phyloP scores from a whole-genome alignment of 2,888 invertebrate species.

The Plebejus melissa region DNA sequence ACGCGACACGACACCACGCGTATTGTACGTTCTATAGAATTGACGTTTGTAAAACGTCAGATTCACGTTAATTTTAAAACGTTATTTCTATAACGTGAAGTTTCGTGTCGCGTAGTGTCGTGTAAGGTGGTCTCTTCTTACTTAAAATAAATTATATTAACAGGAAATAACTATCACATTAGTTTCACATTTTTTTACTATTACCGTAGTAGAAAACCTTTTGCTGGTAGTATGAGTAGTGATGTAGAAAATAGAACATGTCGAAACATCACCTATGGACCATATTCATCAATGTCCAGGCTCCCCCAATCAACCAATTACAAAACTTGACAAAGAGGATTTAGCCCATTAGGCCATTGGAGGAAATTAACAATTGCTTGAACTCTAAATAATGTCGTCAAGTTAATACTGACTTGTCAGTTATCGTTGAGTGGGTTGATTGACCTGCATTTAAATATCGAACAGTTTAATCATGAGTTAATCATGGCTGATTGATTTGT shows the following conservation, averaged over 20 bases:
- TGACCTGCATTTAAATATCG: conserved; percentile 45
- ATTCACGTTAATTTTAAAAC: too few species aligned
- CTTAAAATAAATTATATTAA: too few species aligned
- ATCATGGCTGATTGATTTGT: conserved; percentile 21
- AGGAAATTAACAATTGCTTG: conserved; percentile 78
- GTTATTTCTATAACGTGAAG: too few species aligned
- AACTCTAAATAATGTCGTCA: conserved; percentile 73
- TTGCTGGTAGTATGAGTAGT: neutral
- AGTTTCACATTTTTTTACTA: too few species aligned
- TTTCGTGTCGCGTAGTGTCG: too few species aligned
- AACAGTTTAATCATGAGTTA: conserved; percentile 33
- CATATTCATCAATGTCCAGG: conserved; percentile 37
- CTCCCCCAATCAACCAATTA: conserved; percentile 43
- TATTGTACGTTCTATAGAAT: too few species aligned
- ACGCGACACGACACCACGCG: too few species aligned
- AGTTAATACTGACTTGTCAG: conserved; percentile 71
- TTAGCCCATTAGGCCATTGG: conserved; percentile 74
- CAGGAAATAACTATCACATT: too few species aligned
- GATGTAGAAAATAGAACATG: neutral
- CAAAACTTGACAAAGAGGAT: conserved; percentile 59
- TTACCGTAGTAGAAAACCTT: neutral
- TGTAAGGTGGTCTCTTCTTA: too few species aligned
- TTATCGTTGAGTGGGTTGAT: conserved; percentile 68
- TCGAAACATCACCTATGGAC: conserved; percentile 29
- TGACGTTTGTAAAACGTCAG: too few species aligned